Percentiles rank a stretch among this genome's conserved stretches.
Conservation (phyloP, 2,888 invertebrate genomes). For the Harpagoxenus sublaevis region DNA sequence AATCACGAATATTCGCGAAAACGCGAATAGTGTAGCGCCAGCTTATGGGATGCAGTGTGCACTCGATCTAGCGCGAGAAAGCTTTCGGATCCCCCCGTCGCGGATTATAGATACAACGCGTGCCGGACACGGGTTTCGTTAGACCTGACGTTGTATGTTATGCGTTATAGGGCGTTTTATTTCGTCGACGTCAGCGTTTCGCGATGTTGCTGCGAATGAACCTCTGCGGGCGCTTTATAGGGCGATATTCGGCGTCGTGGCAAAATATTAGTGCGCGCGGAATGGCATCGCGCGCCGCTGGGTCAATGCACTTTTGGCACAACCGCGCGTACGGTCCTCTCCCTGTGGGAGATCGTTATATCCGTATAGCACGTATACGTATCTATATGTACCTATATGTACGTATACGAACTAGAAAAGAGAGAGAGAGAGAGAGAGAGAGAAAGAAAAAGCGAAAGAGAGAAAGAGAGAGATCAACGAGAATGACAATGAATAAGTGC, state of each 20-base stretch:
- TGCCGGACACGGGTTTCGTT: not conserved
- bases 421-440: conserved; percentile 7
- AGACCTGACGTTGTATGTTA: not conserved
- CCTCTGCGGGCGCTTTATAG: conserved; percentile 60
- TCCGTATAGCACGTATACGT: not conserved
- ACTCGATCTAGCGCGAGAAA: conserved; percentile 8
- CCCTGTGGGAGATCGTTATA: conserved; percentile 64
- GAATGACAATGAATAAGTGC: conserved; percentile 71
- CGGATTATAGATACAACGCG: not conserved
- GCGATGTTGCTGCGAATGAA: conserved; percentile 38
- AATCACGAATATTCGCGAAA: too few relatives aligned
- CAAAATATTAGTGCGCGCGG: conserved; percentile 68
- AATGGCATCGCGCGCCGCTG: conserved; percentile 58
- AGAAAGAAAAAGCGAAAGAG: not conserved
- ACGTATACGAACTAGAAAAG: not conserved
- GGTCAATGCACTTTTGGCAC: conserved; percentile 75
- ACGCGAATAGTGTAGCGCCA: too few relatives aligned
- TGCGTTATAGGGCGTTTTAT: conserved; percentile 29
- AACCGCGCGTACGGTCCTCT: conserved; percentile 27
- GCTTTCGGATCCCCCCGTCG: not conserved
- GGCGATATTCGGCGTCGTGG: conserved; percentile 48
- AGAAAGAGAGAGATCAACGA: conserved; percentile 43
- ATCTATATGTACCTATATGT: not conserved
- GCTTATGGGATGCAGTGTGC: not conserved
- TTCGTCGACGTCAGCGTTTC: conserved; percentile 21